Conservation (phyloP, 2,797 vertebrate species). For the Meda fulgida region DNA sequence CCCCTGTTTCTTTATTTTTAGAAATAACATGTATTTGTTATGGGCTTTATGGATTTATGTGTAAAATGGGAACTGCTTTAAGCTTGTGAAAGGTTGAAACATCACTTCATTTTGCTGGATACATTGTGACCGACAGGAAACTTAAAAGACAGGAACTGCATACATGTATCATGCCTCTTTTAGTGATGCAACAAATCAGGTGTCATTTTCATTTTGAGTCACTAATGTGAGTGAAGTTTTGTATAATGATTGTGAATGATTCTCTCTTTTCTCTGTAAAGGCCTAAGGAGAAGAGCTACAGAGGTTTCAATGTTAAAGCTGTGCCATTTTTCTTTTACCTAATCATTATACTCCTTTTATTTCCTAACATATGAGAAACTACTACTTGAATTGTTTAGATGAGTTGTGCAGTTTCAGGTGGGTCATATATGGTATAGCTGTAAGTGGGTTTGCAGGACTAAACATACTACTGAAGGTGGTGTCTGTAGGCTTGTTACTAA, state of each 20-base stretch:
- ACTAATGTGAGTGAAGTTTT: constrained; percentile 57
- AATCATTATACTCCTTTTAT: constrained; percentile 52
- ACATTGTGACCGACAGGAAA: constrained; percentile 56
- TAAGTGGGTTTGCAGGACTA: constrained; percentile 60
- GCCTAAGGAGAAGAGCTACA: constrained; percentile 62
- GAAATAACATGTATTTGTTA: constrained; percentile 67
- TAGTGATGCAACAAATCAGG: constrained; percentile 78
- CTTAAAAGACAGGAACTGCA: constrained; percentile 38
- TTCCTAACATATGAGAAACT: constrained; percentile 68
- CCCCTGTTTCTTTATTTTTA: constrained; percentile 53
- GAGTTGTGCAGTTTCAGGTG: constrained; percentile 64
- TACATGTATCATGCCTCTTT: constrained; percentile 44
- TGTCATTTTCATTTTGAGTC: constrained; percentile 60
- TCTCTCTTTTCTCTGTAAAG: constrained; percentile 59
- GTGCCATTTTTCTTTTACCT: constrained; percentile 71
- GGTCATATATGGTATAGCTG: constrained; percentile 61
- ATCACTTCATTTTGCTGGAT: background rate
- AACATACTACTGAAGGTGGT: constrained; percentile 69
- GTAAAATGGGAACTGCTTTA: constrained; percentile 55
- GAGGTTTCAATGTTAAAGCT: constrained; percentile 65
- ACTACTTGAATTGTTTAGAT: constrained; percentile 81
- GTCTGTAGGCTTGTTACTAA: constrained; percentile 65
- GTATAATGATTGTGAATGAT: constrained; percentile 64
- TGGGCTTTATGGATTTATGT: constrained; percentile 54
- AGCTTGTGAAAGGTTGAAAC: constrained; percentile 46